A percentile compares a stretch with the other conserved stretches of the same genome.
Conservation (phyloP, 2,888 invertebrate species). For the Standfussiana lucernea region DNA sequence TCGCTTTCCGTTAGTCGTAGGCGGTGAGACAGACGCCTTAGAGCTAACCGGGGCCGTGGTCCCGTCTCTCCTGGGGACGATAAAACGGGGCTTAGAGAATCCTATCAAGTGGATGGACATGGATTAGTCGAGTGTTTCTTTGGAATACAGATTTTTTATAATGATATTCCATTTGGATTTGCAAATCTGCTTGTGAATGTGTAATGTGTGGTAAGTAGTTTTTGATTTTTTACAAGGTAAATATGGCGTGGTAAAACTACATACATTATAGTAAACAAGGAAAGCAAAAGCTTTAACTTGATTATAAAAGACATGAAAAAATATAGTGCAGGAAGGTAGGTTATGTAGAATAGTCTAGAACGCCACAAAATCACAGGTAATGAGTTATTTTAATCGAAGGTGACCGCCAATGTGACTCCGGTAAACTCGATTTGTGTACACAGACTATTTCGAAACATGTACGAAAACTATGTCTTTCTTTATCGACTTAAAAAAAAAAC, state of each 20-base stretch:
- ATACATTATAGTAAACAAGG: not conserved
- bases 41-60: constrained; percentile 1
- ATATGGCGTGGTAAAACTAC: no score
- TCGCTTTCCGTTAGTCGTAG: not conserved
- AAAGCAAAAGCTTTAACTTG: not conserved
- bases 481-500: no score
- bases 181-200: not conserved
- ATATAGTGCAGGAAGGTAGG: not conserved
- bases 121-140: constrained; percentile 11
- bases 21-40: not conserved
- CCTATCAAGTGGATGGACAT: constrained; percentile 43
- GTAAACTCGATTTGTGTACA: not conserved
- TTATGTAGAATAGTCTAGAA: not conserved
- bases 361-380: not conserved
- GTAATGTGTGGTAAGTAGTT: not conserved
- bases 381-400: not conserved
- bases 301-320: not conserved
- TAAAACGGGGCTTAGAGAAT: constrained; percentile 51
- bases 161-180: not conserved
- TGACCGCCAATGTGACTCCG: not conserved
- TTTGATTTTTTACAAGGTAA: not conserved
- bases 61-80: constrained; percentile 23
- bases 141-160: constrained; percentile 27
- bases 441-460: no score
- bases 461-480: no score